These are phyloP conservation scores for Nephrocerus scutellatus DNA, from an alignment of 2,888 invertebrate species.

Conservation along the genomic window DNA sequence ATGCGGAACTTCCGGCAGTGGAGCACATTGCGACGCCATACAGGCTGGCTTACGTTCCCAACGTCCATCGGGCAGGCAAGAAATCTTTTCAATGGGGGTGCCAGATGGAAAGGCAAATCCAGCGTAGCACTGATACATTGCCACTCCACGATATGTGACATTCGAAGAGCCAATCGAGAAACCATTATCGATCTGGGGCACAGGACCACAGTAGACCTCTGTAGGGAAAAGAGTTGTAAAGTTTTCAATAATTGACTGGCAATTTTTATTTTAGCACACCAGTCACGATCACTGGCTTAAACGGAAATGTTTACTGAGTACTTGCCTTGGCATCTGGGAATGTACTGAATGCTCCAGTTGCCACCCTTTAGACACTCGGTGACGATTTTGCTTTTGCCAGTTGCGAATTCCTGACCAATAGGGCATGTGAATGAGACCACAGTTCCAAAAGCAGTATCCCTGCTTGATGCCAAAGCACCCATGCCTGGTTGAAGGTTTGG, in stretches of 20 bases:
- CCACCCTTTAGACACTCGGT: constrained; percentile 85
- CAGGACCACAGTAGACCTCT: constrained; percentile 93
- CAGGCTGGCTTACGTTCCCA: constrained; percentile 92
- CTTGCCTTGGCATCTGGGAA: constrained; percentile 85
- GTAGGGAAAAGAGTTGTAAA: constrained; percentile 24
- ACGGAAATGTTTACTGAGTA: neutral
- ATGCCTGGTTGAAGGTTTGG: constrained; percentile 75
- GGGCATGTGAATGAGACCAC: constrained; percentile 86
- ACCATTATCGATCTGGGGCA: constrained; percentile 96
- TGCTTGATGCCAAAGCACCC: constrained; percentile 82
- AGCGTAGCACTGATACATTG: constrained; percentile 94
- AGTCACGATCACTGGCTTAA: rapidly evolving
- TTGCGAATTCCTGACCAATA: constrained; percentile 87
- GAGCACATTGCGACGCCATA: constrained; percentile 84
- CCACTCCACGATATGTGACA: constrained; percentile 87
- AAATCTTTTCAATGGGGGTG: constrained; percentile 78
- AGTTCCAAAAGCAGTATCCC: constrained; percentile 89
- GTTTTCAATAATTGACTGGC: too few species aligned
- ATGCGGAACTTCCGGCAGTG: constrained; percentile 78
- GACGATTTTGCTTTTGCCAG: constrained; percentile 73
- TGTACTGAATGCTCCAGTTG: constrained; percentile 86
- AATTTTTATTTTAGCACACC: neutral
- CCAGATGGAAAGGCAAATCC: constrained; percentile 90
- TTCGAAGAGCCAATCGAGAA: constrained; percentile 94
- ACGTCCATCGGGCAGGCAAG: constrained; percentile 80